These are phyloP conservation scores for Bombyx mandarina DNA, from an alignment of 1,140 invertebrate species.

Conservation along the genomic window DNA sequence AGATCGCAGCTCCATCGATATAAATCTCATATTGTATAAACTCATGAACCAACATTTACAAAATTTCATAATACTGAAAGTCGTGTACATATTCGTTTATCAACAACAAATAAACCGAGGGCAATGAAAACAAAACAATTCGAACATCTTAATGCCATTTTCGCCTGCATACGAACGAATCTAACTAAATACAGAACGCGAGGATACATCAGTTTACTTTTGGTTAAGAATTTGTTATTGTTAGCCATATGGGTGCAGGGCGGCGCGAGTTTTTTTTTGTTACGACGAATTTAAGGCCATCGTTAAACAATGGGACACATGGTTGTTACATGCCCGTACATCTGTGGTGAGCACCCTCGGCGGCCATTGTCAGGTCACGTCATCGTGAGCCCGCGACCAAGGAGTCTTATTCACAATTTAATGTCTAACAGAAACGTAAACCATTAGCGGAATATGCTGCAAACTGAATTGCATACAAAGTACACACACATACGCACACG, in stretches of 20 bases:
- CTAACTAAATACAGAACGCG: constrained; percentile 51
- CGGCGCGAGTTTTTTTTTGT: constrained; percentile 50
- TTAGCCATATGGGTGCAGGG: constrained; percentile 60
- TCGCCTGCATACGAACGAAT: constrained; percentile 37
- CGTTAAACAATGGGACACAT: constrained; percentile 65
- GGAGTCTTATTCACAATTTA: too few species aligned
- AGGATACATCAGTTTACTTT: constrained; percentile 64
- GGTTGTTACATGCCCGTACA: constrained; percentile 35
- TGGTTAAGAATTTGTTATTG: constrained; percentile 68
- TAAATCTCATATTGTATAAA: too few species aligned
- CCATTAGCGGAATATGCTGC: too few species aligned
- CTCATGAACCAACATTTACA: too few species aligned
- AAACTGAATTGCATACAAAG: too few species aligned
- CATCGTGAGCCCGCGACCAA: not conserved
- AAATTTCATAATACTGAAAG: too few species aligned
- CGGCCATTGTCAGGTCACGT: constrained; percentile 1
- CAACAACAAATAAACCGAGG: constrained; percentile 18
- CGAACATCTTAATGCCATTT: constrained; percentile 50
- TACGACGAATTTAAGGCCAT: constrained; percentile 54
- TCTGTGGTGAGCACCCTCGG: constrained; percentile 28
- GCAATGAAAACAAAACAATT: constrained; percentile 49
- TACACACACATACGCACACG: too few species aligned
- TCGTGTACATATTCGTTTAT: too few species aligned
- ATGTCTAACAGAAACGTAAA: too few species aligned
- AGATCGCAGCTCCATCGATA: too few species aligned